Evolutionary conservation across 2,113 vertebrate species (phyloP), one percentile per base, ranked within the genome.

Genomic region (Heteronetta atricapilla): DNA sequence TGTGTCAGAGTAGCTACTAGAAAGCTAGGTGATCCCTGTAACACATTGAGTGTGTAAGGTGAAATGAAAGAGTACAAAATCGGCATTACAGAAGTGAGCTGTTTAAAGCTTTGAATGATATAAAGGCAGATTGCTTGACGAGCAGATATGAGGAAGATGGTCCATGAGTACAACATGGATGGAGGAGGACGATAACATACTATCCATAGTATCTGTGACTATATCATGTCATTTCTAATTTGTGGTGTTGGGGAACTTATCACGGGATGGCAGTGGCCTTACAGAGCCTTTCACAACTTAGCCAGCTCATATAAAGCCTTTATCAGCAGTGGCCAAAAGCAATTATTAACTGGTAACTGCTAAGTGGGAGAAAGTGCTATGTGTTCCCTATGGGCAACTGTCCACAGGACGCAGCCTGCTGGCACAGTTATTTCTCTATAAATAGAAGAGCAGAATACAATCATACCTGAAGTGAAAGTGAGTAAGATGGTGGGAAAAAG

Each of bases 1-100:
- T 96, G 73, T 94, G 93, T 97, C 94, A 97, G 90, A 94, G 86
- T 80, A 94, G 90, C 77, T 94, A 68, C 88, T 86, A 92, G 64
- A 93, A 84, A 94, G 80, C 31, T 68, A 90, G 88, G 88, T 95
- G 82, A 89, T 95, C 76, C 73, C 53, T 88, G 33, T 90, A 88
- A 82, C 86, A 95, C 62, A 88, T 84, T 76, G 77, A 90, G 58
- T 18, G 40, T 56, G 11, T 22, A 53, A 86, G 68, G 46, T 73
- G 89, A 88, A 94, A 91, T 13, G 29, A 63, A 75, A 81, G 50
- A 82, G 38, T 38, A 66, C 73, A 78, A 90, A 89, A 42, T 11
- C 20, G 68, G 40, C 50, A 23, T 66, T 81, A 83, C 21, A 53
- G 58, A 62, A 73, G 4, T 2, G 4, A 86, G 44, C 28, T 68